Evolutionary conservation across 1,140 invertebrate genomes (phyloP), one percentile per base, ranked within the genome.

Genomic region (Marisa cornuarietis): DNA sequence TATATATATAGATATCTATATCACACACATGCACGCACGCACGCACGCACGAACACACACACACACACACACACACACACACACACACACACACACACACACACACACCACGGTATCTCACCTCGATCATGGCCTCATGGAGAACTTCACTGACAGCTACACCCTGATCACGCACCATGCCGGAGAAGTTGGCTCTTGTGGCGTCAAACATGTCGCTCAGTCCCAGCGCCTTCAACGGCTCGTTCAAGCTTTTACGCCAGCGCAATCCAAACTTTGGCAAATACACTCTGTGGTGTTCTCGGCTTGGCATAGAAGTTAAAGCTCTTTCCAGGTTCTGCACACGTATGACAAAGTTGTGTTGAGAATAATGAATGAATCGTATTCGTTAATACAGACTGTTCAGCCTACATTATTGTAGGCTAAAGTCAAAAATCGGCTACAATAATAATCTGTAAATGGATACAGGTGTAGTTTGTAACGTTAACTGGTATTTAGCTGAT

Each of bases 111-210:
- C 31, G 31, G 20, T n/a, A 18, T 58, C 54, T 14, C 54, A 79
- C 77, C 69, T 79, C 66, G 8, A 79, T 31, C 8, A 79, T 68
- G 16, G 77, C 77, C 49, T 79, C 69, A 54, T 79, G 77, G 24
- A 62, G 52, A 61, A 71, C 77, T 22, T 42, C 69, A n/a, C 31
- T 31, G 22, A 79, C 77, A 1, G 16, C 16, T 22, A 79, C 31
- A 1, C 24, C 13, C 5, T 61, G 13, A 5, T 71, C 24, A 71
- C 2, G 26, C 24, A 71, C 69, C 74, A 76, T 76, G 2, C 74
- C 20, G 49, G 58, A 49, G 61, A 76, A 22, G 24, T 76, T 63
- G 2, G 74, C 76, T 8, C 8, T 58, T 2, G 6, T 6, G 54
- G 22, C 22, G 4, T 22, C 52, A 54, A 78, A 78, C 31, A 78